phyloP scores from a whole-genome alignment of 2,797 vertebrate genomes.

The Enteromius paludinosus region DNA sequence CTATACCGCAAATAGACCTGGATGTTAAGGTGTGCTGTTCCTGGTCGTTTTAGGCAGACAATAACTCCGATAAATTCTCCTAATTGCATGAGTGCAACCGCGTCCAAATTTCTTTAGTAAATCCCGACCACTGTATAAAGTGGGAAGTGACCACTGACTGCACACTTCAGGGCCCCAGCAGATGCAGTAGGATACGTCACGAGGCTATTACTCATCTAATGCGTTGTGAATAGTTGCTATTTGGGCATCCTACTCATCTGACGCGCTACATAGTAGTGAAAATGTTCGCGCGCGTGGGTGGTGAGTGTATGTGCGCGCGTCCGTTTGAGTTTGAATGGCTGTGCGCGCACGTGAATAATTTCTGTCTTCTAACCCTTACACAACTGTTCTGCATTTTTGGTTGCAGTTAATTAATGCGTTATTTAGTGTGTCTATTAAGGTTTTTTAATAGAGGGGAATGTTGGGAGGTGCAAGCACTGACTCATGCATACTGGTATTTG shows the following conservation, averaged over 20 bases:
- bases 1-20: background rate
- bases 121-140: background rate
- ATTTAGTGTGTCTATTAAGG: background rate
- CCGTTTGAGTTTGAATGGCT: background rate
- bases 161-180: too few species aligned
- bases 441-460: background rate
- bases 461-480: background rate
- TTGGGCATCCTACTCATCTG: background rate
- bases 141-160: background rate
- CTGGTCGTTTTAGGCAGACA: background rate
- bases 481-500: background rate
- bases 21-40: too few species aligned
- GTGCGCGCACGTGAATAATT: background rate
- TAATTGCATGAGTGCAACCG: background rate
- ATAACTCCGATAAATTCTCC: background rate
- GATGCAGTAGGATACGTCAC: background rate
- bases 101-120: background rate
- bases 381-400: background rate
- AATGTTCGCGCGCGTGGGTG: background rate
- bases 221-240: background rate
- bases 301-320: background rate
- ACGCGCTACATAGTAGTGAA: constrained; percentile 17
- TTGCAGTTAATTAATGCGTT: background rate
- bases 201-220: background rate
- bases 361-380: background rate